Evolutionary conservation across 2,888 invertebrate genomes (phyloP).

Genomic region (Tenthredo notha): DNA sequence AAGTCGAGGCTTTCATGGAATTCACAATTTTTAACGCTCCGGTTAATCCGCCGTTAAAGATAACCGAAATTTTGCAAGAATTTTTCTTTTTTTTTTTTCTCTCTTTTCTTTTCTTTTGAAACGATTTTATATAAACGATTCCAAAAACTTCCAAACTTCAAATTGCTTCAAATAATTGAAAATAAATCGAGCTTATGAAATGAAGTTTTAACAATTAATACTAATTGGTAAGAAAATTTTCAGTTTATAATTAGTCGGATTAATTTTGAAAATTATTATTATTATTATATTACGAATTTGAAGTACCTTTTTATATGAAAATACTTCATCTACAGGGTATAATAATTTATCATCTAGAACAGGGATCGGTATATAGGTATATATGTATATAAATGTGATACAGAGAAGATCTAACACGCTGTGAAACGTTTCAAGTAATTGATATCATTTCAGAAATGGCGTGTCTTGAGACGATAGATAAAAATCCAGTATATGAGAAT

Average conservation of each 20-base stretch:
- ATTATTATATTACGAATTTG: no score
- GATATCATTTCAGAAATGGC: slow-evolving; percentile 36
- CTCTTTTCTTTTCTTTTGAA: no score
- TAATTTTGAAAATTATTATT: not conserved
- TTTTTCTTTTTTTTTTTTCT: no score
- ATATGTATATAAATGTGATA: not conserved
- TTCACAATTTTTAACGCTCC: slow-evolving; percentile 36
- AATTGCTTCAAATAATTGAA: not conserved
- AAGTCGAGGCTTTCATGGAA: slow-evolving; percentile 35
- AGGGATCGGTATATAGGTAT: not conserved
- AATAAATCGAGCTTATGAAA: not conserved
- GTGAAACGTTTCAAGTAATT: slow-evolving; percentile 29
- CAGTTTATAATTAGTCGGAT: not conserved
- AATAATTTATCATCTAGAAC: not conserved
- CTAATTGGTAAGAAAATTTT: not conserved
- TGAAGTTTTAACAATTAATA: not conserved
- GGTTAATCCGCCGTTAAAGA: not conserved
- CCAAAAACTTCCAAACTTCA: not conserved
- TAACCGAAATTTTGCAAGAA: not conserved
- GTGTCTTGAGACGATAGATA: slow-evolving; percentile 42
- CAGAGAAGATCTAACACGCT: not conserved
- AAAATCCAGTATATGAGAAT: not conserved
- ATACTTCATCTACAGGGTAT: no score
- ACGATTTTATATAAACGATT: not conserved
- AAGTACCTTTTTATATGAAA: no score